Conservation (phyloP, 2,888 invertebrate species). For the Quadroppia sp. region DNA sequence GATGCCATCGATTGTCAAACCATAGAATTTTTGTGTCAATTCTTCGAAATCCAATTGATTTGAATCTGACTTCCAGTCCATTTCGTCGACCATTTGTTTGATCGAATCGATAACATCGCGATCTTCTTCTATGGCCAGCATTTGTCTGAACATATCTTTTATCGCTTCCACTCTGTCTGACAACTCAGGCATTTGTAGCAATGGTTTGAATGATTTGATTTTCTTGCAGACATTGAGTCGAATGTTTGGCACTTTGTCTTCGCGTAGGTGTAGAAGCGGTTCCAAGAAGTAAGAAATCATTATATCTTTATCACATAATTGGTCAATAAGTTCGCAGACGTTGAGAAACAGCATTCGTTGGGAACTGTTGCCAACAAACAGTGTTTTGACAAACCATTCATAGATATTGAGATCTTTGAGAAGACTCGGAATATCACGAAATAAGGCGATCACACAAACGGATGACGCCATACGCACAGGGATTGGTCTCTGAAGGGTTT, state of each 20-base stretch:
- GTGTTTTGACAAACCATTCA: not conserved
- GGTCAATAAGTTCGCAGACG: not conserved
- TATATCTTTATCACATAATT: constrained; percentile 11
- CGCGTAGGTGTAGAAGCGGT: not conserved
- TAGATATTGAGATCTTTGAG: not conserved
- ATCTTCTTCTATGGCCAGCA: not conserved
- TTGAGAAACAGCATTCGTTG: constrained; percentile 22
- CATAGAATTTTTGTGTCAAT: not conserved
- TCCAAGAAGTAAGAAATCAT: not conserved
- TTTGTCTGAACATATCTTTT: not conserved
- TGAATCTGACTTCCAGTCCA: not conserved
- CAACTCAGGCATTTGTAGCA: not conserved
- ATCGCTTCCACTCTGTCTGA: not conserved
- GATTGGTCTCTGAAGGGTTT: not conserved
- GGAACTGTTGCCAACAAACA: not conserved
- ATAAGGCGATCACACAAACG: not conserved
- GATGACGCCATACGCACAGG: not conserved
- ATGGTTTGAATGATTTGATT: not conserved
- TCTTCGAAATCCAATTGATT: not conserved
- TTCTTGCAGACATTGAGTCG: constrained; percentile 2
- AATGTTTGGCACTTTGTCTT: constrained; percentile 21
- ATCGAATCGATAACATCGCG: not conserved
- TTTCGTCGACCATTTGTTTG: not conserved
- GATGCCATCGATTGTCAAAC: not conserved
- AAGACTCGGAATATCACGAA: not conserved